Conservation (phyloP, 2,888 invertebrate genomes). For the Phragmatobia fuliginosa region DNA sequence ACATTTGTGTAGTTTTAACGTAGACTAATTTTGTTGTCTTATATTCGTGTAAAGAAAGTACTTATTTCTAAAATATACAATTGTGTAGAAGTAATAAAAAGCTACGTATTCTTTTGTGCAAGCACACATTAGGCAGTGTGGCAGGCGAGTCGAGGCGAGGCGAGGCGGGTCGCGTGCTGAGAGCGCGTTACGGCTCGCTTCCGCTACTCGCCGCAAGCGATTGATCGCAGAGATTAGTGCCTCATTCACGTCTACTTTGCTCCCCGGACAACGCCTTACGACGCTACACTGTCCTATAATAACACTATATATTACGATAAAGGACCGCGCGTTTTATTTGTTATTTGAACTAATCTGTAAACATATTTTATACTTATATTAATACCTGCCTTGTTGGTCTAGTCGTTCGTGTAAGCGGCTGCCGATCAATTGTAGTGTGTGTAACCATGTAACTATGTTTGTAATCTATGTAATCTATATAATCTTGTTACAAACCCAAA, state of each 20-base stretch:
- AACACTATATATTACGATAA: background rate
- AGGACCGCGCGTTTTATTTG: background rate
- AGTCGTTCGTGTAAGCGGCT: no score
- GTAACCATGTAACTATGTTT: no score
- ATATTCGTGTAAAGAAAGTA: background rate
- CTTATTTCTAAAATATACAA: background rate
- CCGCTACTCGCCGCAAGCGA: conserved; percentile 40
- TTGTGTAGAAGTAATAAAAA: background rate
- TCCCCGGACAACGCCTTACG: conserved; percentile 10
- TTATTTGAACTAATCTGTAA: background rate
- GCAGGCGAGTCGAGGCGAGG: background rate
- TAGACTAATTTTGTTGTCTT: no score
- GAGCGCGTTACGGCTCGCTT: conserved; percentile 43
- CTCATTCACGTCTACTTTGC: conserved; percentile 53
- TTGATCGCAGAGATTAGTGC: conserved; percentile 36
- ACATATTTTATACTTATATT: background rate
- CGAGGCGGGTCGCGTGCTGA: conserved; percentile 39
- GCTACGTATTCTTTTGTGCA: background rate
- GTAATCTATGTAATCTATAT: no score
- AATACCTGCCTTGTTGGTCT: no score
- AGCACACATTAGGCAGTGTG: background rate
- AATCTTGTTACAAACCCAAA: no score
- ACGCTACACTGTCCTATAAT: background rate
- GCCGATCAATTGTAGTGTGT: no score
- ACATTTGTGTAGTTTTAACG: background rate